These are phyloP conservation scores for Petrocephalus schoutedeni DNA, from an alignment of 2,797 vertebrate species.

Conservation along the genomic window DNA sequence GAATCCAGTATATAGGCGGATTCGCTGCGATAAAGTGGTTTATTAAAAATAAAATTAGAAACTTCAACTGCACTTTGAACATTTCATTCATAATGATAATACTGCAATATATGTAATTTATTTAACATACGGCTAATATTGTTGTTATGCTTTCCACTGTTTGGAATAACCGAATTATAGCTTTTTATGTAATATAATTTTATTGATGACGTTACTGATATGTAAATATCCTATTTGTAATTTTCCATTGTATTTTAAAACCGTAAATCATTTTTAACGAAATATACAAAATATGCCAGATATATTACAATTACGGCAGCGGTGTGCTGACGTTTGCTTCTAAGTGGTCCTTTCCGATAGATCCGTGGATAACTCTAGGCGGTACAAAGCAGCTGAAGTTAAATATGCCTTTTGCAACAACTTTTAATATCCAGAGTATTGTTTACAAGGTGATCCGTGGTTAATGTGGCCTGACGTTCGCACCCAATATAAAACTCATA, in stretches of 20 bases:
- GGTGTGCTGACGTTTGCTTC: neutral
- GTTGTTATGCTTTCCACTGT: neutral
- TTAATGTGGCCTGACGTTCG: conserved; percentile 30
- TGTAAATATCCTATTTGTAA: neutral
- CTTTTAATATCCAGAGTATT: conserved; percentile 17
- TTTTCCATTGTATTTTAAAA: neutral
- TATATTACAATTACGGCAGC: neutral
- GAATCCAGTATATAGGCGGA: neutral
- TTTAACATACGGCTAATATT: neutral
- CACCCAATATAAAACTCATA: conserved; percentile 25
- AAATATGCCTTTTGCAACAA: conserved; percentile 25
- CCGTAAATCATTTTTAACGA: neutral
- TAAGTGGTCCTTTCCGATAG: neutral
- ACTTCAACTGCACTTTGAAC: neutral
- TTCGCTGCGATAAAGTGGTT: neutral
- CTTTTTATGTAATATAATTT: neutral
- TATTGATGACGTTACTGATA: neutral
- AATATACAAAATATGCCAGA: neutral
- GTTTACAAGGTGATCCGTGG: conserved; percentile 27
- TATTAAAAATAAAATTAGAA: neutral
- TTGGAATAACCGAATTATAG: neutral
- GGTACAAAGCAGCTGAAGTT: neutral
- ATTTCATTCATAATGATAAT: neutral
- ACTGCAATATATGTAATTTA: neutral
- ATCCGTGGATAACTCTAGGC: neutral